phyloP scores from a whole-genome alignment of 2,888 invertebrate genomes.

The Lottia scabra region DNA sequence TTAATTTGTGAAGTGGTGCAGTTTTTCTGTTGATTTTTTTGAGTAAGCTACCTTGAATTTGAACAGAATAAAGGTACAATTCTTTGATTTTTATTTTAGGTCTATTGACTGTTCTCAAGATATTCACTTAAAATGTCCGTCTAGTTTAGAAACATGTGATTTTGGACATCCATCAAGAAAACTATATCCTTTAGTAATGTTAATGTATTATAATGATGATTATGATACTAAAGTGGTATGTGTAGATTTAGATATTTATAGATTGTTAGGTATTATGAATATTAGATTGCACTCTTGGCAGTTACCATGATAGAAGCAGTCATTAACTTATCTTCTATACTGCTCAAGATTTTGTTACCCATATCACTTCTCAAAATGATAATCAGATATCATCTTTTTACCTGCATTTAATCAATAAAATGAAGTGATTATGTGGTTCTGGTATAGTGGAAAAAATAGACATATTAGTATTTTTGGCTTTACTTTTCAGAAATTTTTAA shows the following conservation, averaged over 20 bases:
- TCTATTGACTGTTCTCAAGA: neutral
- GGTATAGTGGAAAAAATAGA: no score
- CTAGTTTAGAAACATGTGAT: slow-evolving; percentile 27
- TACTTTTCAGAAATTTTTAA: slow-evolving; percentile 79
- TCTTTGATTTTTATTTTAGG: neutral
- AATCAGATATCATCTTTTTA: no score
- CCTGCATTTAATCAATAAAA: no score
- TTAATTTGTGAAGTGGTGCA: neutral
- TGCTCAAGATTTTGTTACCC: no score
- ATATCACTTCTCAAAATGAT: no score
- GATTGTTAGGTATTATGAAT: no score
- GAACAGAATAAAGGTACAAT: no score
- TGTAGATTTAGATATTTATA: neutral
- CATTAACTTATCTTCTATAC: no score
- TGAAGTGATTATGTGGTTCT: no score
- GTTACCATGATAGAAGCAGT: no score
- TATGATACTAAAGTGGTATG: neutral
- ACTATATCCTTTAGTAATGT: slow-evolving; percentile 49
- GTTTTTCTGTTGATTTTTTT: neutral
- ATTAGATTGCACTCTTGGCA: no score
- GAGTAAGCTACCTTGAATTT: no score
- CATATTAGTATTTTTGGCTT: neutral
- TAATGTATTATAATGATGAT: slow-evolving; percentile 21
- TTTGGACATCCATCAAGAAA: slow-evolving; percentile 47
- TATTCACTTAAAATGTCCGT: slow-evolving; percentile 25